phyloP scores from a whole-genome alignment of 2,888 invertebrate genomes.

The Trachelus stipa region DNA sequence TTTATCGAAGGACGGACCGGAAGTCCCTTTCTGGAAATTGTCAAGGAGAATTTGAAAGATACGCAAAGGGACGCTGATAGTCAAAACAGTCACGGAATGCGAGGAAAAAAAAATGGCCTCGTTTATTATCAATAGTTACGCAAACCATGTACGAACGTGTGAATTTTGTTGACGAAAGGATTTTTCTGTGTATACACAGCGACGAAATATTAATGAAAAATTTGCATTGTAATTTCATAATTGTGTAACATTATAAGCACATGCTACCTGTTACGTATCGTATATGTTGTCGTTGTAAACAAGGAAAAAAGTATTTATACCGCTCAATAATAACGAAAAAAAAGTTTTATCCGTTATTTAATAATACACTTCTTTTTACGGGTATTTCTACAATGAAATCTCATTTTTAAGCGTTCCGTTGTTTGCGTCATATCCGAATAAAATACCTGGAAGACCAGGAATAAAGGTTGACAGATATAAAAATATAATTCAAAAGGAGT shows the following conservation, averaged over 20 bases:
- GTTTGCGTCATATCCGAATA: background rate
- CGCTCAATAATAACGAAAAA: too few species aligned
- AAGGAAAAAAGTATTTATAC: background rate
- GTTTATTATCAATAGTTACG: background rate
- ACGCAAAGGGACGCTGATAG: background rate
- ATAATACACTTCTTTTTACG: too few species aligned
- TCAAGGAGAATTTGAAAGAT: background rate
- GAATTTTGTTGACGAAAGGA: background rate
- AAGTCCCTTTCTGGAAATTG: background rate
- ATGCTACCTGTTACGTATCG: background rate
- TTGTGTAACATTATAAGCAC: background rate
- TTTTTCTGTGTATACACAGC: background rate
- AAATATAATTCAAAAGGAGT: background rate
- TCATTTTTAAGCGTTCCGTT: background rate
- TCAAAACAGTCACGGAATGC: background rate
- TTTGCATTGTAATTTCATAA: background rate
- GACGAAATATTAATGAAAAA: background rate
- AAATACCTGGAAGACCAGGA: background rate
- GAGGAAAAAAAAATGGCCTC: background rate
- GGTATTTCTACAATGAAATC: background rate
- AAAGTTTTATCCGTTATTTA: background rate
- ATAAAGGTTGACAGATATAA: background rate
- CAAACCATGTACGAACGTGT: background rate
- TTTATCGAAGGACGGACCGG: background rate
- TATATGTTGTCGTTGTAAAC: background rate